Evolutionary conservation across 2,888 invertebrate species (phyloP), one percentile per base, ranked within the genome.

Genomic region (Seladonia tumulorum): DNA sequence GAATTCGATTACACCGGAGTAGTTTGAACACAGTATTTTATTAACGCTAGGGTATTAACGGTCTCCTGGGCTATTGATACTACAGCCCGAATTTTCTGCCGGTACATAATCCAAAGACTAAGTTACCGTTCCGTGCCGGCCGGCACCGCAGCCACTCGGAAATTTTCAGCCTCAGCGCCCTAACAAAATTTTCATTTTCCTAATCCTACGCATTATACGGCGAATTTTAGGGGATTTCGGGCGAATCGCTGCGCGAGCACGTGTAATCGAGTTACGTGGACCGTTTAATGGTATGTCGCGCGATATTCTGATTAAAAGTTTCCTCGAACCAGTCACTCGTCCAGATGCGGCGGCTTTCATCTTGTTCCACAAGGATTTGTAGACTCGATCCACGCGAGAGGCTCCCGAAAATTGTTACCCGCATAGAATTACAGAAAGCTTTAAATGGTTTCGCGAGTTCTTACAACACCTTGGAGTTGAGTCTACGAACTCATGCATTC

Each of bases 41-140:
- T 85, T 85, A 85, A 85, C 85, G 79, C 39, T 47, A 12, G 42
- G 66, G 85, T 76, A 79, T 75, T 74, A 85, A 84, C 78, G 63
- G 70, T 25, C 71, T 70, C 39, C 14, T 25, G 53, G 85, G 49
- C 57, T 57, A 79, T 85, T 79, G 85, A 72, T 79, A n/a, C 22
- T 5, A 42, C 14, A 1, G 14, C 22, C 35, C 63, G 53, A 85
- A 85, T 79, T 85, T 76, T 66, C 73, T 35, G 45, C 14, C 16
- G 25, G n/a, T 42, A 70, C 29, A 14, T 42, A 42, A 39, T 45
- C 25, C 45, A 25, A 53, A 25, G 45, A 35, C 45, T 5, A n/a
- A 63, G 66, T 75, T 80, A 12, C n/a, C 75, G 18, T 5, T 7
- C 12, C 45, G 22, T 12, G 35, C 10, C n/a, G n/a, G n/a, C 35